Evolutionary conservation across 2,797 vertebrate genomes (phyloP), one percentile per base, ranked within the genome.

Genomic region (Lacerta viridis): DNA sequence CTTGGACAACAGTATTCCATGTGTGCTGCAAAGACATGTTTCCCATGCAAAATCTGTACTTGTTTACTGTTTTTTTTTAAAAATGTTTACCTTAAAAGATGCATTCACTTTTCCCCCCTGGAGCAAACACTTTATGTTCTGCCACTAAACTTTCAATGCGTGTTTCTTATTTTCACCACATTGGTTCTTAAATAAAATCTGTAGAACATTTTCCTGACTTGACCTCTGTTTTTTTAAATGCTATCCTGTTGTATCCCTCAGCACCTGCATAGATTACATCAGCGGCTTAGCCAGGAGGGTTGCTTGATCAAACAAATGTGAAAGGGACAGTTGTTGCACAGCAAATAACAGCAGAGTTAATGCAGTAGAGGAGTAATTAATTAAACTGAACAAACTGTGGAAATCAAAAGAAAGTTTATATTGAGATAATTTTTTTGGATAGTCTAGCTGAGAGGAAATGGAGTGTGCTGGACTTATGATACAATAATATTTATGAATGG

Each of bases 121-220:
- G 89, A 87, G 83, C 33, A 85, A 91, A 82, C 91, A 89, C 50
- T 89, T 90, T 86, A 84, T 90, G 64, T 90, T 86, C 87, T 89
- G 41, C 84, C 41, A 90, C 33, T 85, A 83, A 64, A 89, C 71
- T 90, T 85, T 6, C 77, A 92, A 81, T 94, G 85, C 81, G 90
- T 86, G 39, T 92, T 95, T 93, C 86, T n/a, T 86, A 86, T 85
- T 87, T 77, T 81, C 77, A 9, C 83, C 82, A 74, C n/a, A 25
- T 55, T 89, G 77, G 79, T 87, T 95, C 84, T 85, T 89, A 87
- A 94, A 95, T 95, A 94, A 95, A 94, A 91, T 72, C 82, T 71
- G 85, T 87, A 76, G 69, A 66, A 87, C 77, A 41, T 87, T 86
- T 50, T 88, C 71, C 6, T 77, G 76, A 84, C 86, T 89, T 85